Conservation (phyloP, 1,140 invertebrate species). For the Mylabris phalerata region DNA sequence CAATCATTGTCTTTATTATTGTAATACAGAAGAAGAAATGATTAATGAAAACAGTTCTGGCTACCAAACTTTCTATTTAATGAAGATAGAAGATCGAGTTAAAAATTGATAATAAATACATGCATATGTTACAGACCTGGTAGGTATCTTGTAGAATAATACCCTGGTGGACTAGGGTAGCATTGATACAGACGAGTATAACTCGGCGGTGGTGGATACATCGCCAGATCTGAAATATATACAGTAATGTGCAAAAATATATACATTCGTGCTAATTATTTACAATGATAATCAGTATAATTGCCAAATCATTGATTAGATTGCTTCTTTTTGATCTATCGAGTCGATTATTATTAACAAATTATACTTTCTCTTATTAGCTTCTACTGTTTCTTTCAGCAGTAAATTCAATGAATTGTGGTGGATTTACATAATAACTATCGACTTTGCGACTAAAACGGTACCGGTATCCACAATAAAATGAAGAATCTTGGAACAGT, state of each 20-base stretch:
- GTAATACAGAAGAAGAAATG: too few species aligned
- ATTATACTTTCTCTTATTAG: too few species aligned
- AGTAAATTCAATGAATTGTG: too few species aligned
- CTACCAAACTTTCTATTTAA: too few species aligned
- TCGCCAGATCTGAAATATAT: constrained; percentile 44
- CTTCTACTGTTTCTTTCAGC: too few species aligned
- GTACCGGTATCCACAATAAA: constrained; percentile 14
- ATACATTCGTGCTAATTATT: constrained; percentile 10
- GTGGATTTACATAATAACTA: too few species aligned
- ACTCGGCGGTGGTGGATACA: constrained; percentile 46
- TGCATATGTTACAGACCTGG: constrained; percentile 35
- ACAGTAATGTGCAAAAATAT: constrained; percentile 30
- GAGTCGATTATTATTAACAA: too few species aligned
- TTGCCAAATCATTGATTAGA: not conserved
- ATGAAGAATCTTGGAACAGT: constrained; percentile 12
- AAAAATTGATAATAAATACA: not conserved
- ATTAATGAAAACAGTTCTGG: too few species aligned
- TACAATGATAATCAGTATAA: not conserved
- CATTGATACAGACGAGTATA: constrained; percentile 48
- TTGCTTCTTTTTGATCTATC: too few species aligned
- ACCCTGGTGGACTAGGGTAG: constrained; percentile 43
- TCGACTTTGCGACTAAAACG: not conserved
- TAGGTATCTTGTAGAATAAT: constrained; percentile 34
- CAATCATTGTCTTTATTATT: too few species aligned
- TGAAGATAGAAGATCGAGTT: too few species aligned